These are phyloP conservation scores for Sebastes matsubarae DNA, from an alignment of 2,797 vertebrate species.

Conservation along the genomic window DNA sequence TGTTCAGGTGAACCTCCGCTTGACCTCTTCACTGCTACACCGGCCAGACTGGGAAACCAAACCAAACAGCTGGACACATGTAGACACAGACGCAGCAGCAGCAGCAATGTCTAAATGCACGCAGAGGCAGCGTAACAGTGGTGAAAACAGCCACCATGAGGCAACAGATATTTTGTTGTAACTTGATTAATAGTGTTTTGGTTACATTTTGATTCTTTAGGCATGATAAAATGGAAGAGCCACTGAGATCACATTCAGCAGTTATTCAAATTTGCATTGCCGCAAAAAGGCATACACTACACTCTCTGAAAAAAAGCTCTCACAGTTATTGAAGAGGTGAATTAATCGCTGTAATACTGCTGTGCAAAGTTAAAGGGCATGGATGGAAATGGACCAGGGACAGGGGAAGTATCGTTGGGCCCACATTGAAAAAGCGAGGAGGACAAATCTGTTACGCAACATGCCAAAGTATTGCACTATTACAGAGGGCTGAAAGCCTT, in stretches of 20 bases:
- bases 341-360: conserved; percentile 48
- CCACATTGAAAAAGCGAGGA: conserved; percentile 51
- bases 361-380: conserved; percentile 50
- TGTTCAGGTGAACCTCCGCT: conserved; percentile 11
- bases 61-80: background rate
- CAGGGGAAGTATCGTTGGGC: conserved; percentile 57
- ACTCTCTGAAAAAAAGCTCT: conserved; percentile 33
- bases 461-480: conserved; percentile 60
- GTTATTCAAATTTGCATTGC: conserved; percentile 39
- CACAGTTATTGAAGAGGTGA: conserved; percentile 58
- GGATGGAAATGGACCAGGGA: conserved; percentile 65
- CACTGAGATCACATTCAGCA: conserved; percentile 27
- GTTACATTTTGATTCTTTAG: conserved; percentile 14
- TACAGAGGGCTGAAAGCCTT: conserved; percentile 76
- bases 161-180: background rate
- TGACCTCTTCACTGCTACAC: background rate
- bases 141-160: background rate
- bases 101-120: background rate
- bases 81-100: background rate
- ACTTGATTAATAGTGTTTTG: background rate
- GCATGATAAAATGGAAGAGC: background rate
- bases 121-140: background rate
- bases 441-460: conserved; percentile 70
- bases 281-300: conserved; percentile 28
- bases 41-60: background rate